Evolutionary conservation across 2,113 vertebrate genomes (phyloP).

Genomic region (Apeltes quadracus): DNA sequence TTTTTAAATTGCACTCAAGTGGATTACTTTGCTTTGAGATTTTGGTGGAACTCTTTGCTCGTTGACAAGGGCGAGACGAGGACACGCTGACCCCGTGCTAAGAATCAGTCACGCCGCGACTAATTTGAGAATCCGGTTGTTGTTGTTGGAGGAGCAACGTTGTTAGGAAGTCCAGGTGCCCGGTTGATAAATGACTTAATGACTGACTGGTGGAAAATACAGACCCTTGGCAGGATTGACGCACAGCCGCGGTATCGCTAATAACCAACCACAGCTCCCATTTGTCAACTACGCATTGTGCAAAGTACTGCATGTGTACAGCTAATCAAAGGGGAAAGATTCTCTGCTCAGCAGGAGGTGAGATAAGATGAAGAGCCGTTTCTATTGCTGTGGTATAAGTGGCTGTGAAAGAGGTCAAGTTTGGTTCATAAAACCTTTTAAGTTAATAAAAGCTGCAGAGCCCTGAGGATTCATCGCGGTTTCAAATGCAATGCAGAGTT

Average conservation of each 20-base stretch:
- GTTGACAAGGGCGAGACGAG: neutral
- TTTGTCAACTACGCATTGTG: neutral
- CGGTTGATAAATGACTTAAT: neutral
- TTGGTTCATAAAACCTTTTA: neutral
- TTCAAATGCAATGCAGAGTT: neutral
- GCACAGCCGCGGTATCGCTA: neutral
- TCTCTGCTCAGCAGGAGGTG: neutral
- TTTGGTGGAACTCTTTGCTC: neutral
- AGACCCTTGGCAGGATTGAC: neutral
- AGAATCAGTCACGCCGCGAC: neutral
- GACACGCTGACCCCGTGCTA: neutral
- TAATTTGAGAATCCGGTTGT: neutral
- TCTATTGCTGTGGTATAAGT: neutral
- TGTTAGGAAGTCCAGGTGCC: too few species aligned
- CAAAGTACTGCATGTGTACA: neutral
- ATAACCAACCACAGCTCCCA: neutral
- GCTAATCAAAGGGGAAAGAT: neutral
- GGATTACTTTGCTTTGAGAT: conserved; percentile 24
- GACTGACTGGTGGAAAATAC: neutral
- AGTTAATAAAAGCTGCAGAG: neutral
- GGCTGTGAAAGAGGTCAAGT: neutral
- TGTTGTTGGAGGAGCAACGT: neutral
- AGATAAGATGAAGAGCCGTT: neutral
- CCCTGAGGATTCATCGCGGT: neutral
- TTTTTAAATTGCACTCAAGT: conserved; percentile 29